Evolutionary conservation across 2,113 vertebrate genomes (phyloP).

Genomic region (Sander lucioperca): DNA sequence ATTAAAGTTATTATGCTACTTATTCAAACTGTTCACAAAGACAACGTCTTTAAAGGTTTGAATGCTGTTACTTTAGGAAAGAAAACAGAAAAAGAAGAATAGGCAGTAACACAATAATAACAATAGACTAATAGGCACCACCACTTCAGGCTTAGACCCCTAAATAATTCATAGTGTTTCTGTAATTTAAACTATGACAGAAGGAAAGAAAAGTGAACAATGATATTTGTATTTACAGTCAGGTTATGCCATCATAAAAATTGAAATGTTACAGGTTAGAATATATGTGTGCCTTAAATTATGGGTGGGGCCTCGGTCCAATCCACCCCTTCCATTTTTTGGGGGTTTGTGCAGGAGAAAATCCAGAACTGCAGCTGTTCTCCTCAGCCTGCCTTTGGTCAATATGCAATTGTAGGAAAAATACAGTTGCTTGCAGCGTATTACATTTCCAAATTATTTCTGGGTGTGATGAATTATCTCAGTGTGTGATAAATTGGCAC

Average conservation of each 20-base stretch:
- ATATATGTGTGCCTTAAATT: not conserved
- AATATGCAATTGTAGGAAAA: conserved; percentile 50
- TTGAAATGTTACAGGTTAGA: not conserved
- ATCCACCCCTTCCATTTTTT: not conserved
- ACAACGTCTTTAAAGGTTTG: not conserved
- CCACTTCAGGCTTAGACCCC: not conserved
- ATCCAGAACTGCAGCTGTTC: conserved; percentile 32
- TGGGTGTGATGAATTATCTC: conserved; percentile 63
- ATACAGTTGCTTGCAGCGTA: conserved; percentile 30
- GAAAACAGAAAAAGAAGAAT: conserved; percentile 7
- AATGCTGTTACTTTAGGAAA: not conserved
- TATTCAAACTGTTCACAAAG: conserved; percentile 18
- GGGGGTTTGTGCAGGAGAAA: conserved; percentile 1
- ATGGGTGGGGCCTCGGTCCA: not conserved
- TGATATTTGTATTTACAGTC: not conserved
- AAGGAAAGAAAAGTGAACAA: not conserved
- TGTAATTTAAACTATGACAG: not conserved
- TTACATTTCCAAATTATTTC: conserved; percentile 65
- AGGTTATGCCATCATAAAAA: not conserved
- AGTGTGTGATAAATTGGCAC: conserved; percentile 75
- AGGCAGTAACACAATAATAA: not conserved
- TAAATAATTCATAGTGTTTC: conserved; percentile 13
- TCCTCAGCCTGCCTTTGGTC: conserved; percentile 44
- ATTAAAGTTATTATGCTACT: conserved; percentile 25
- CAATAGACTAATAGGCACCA: not conserved